Evolutionary conservation across 1,140 invertebrate genomes (phyloP), one percentile per base, ranked within the genome.

Genomic region (Listronotus bonariensis): DNA sequence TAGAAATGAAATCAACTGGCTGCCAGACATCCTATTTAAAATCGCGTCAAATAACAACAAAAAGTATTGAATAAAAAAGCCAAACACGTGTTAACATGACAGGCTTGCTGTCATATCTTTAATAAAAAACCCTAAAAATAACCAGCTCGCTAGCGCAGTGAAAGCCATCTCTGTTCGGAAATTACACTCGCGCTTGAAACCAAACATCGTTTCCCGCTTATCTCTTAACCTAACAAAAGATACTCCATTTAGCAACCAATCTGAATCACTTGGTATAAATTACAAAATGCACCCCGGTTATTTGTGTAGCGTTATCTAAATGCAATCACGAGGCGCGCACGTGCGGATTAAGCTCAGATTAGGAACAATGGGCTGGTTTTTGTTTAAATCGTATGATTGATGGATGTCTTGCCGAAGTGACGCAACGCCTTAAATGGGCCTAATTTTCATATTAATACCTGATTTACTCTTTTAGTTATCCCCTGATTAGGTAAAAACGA

Each of bases 81-180:
- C 26, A 38, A 48, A 66, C 68, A 69, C 68, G 64, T 69, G 68
- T 66, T 69, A 63, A 69, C 68, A 59, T 69, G 68, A 69, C 68
- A 69, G 68, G 46, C 46, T 43, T 48, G 63, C 63, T 58, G 38
- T 55, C 68, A 59, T 69, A 66, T 69, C 58, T 56, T 52, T 46
- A 61, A 66, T 62, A 53, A 69, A 69, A 69, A 65, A 63, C 41
- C 63, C 58, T 62, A 66, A 69, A 68, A 69, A 63, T 54, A 62
- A 46, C 57, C 55, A 53, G 55, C 34, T 8, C 34, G 40, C 55
- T 43, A 38, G 26, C 17, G 26, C 12, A 45, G 38, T 42, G 42
- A 31, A 64, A 55, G 53, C 61, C 61, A 56, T 64, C 61, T 62
- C 52, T 56, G 61, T 64, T 64, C 61, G 61, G 61, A 64, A 64